These are phyloP conservation scores for Hypselothyrea guttata DNA, from an alignment of 2,888 invertebrate genomes.

Conservation along the genomic window DNA sequence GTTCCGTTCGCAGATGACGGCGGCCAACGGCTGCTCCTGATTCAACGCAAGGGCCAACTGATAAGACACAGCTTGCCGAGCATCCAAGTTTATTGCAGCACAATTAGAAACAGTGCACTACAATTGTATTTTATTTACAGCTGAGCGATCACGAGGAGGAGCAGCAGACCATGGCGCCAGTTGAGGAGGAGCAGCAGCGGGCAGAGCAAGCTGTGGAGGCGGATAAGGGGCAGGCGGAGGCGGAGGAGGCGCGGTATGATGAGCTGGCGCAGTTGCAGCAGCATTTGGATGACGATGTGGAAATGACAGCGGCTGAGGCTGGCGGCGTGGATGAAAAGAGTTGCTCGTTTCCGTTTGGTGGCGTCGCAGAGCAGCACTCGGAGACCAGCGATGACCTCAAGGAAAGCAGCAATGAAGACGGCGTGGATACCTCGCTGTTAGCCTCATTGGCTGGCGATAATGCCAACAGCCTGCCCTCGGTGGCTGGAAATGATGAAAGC, in stretches of 20 bases:
- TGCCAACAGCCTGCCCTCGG: conserved; percentile 82
- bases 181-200: conserved; percentile 49
- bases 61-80: conserved; percentile 59
- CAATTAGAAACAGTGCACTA: too few relatives aligned
- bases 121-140: conserved; percentile 43
- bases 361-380: conserved; percentile 72
- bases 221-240: conserved; percentile 52
- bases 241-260: conserved; percentile 38
- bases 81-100: too few relatives aligned
- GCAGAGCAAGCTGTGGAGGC: conserved; percentile 21
- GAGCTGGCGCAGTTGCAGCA: conserved; percentile 54
- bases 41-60: conserved; percentile 83
- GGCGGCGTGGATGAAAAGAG: conserved; percentile 80
- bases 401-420: conserved; percentile 69
- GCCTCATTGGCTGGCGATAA: conserved; percentile 82
- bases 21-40: conserved; percentile 62
- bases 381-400: conserved; percentile 81
- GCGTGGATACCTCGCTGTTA: conserved; percentile 80
- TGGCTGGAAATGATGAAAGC: conserved; percentile 77
- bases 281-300: conserved; percentile 68
- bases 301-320: conserved; percentile 57
- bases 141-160: conserved; percentile 66
- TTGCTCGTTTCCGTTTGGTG: conserved; percentile 82
- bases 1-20: conserved; percentile 83
- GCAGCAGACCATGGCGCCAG: conserved; percentile 19